Conservation (phyloP, 1,140 invertebrate genomes). For the Stratiolaelaps scimitus region DNA sequence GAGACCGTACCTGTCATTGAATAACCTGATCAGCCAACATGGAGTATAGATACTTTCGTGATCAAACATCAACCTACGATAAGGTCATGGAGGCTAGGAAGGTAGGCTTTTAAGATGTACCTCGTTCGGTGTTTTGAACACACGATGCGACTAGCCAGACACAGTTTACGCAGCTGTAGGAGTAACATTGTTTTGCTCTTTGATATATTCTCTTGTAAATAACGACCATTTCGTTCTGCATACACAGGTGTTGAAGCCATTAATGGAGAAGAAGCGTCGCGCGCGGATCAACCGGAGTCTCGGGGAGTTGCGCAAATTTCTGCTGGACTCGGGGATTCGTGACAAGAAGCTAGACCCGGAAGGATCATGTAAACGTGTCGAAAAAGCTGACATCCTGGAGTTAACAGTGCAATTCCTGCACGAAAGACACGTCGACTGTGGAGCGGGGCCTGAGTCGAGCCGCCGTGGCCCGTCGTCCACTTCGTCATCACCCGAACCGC, state of each 20-base stretch:
- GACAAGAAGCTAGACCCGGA: conserved; percentile 21
- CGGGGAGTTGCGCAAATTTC: conserved; percentile 46
- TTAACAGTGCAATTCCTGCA: conserved; percentile 83
- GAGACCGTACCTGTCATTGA: too few species aligned
- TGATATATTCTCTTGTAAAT: neutral
- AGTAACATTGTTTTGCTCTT: too few species aligned
- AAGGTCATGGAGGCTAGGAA: conserved; percentile 21
- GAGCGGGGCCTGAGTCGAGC: neutral
- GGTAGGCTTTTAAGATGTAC: neutral
- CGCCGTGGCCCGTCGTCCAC: too few species aligned
- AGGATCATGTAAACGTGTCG: conserved; percentile 44
- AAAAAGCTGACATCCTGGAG: conserved; percentile 92
- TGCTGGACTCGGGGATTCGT: conserved; percentile 11
- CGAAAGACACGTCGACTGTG: conserved; percentile 8
- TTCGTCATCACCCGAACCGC: neutral
- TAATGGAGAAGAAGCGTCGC: conserved; percentile 55
- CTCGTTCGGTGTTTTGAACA: neutral
- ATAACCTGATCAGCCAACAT: neutral
- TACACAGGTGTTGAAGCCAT: conserved; percentile 68
- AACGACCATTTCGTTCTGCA: conserved; percentile 41
- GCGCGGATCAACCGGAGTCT: conserved; percentile 55
- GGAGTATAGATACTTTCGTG: neutral
- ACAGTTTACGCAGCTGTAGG: neutral
- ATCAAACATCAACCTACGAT: conserved; percentile 8
- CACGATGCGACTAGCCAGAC: neutral